Conservation (phyloP, 2,797 vertebrate species). For the Spatula clypeata region DNA sequence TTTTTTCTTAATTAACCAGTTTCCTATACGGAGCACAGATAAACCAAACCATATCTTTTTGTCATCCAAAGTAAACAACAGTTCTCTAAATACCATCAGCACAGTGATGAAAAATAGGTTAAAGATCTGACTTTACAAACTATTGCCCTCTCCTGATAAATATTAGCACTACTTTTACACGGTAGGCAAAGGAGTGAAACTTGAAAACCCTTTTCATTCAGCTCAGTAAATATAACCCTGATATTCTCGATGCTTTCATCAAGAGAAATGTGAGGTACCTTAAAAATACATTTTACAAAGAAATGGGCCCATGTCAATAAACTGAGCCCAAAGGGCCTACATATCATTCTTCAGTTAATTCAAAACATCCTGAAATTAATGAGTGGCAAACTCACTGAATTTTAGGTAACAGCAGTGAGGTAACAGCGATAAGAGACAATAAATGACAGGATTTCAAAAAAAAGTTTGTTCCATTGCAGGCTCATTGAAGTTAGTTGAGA, state of each 20-base stretch:
- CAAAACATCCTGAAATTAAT: neutral
- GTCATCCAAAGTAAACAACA: neutral
- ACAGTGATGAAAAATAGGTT: neutral
- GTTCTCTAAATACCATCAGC: neutral
- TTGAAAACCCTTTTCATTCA: neutral
- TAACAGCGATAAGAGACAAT: neutral
- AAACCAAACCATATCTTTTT: neutral
- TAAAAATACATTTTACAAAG: neutral
- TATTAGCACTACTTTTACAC: neutral
- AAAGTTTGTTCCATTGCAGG: neutral
- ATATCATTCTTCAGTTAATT: neutral
- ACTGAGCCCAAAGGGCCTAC: neutral
- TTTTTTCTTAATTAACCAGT: neutral
- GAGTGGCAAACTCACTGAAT: neutral
- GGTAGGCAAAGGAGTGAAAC: neutral
- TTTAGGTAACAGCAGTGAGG: neutral
- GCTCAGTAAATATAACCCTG: accelerated
- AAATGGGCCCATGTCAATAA: neutral
- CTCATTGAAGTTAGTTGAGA: neutral
- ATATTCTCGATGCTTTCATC: neutral
- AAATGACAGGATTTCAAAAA: neutral
- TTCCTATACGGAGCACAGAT: neutral
- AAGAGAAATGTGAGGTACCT: accelerated
- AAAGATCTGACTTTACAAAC: neutral
- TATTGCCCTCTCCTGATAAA: neutral